Percentiles rank a stretch among this genome's conserved stretches.
Evolutionary conservation across 2,888 invertebrate genomes (phyloP).

Genomic region (Heliconius ismenius): DNA sequence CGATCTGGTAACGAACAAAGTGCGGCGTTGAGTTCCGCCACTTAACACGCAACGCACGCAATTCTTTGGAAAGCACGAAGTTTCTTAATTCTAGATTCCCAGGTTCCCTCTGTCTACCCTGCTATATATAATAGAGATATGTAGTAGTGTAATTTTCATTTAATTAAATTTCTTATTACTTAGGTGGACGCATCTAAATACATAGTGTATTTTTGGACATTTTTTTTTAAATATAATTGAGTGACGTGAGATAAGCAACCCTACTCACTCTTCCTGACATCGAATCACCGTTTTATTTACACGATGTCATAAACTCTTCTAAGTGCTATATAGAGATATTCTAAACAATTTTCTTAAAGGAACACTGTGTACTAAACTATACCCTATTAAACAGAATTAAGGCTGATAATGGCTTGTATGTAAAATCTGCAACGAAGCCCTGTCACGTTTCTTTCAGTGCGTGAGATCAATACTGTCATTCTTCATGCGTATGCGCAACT

Average conservation of each 20-base stretch:
- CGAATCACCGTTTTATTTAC: conserved; percentile 47
- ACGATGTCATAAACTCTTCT: conserved; percentile 57
- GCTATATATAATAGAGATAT: no score
- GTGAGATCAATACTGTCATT: conserved; percentile 37
- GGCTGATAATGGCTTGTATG: conserved; percentile 3
- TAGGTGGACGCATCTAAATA: no score
- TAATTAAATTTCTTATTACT: no score
- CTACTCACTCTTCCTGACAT: neutral
- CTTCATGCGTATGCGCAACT: conserved; percentile 32
- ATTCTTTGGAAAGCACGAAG: no score
- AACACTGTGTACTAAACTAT: neutral
- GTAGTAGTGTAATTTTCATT: no score
- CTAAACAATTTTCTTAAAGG: conserved; percentile 29
- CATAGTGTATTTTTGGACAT: neutral
- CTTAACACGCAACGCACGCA: no score
- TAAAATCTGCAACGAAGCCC: neutral
- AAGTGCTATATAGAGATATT: conserved; percentile 57
- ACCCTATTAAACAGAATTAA: neutral
- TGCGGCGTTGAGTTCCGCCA: no score
- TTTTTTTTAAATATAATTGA: neutral
- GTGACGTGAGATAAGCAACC: conserved; percentile 1
- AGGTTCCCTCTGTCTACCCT: no score
- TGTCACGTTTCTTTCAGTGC: conserved; percentile 11
- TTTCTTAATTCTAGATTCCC: no score
- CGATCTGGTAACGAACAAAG: neutral